Evolutionary conservation across 2,797 vertebrate species (phyloP).

Genomic region (Coilia nasus): DNA sequence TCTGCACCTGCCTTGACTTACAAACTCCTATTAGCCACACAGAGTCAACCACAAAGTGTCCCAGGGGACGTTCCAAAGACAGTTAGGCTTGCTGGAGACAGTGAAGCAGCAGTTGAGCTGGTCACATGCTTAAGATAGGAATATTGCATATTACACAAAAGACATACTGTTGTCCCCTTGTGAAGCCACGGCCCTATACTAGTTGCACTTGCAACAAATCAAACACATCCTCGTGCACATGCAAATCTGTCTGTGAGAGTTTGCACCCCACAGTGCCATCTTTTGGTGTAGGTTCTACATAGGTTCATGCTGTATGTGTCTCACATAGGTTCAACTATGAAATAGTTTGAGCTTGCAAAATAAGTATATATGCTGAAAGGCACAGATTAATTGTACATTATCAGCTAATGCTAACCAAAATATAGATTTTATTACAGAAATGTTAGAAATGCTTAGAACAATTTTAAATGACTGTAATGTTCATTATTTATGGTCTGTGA

Average conservation of each 20-base stretch:
- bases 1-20: constrained; percentile 78
- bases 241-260: background rate
- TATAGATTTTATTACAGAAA: too few species aligned
- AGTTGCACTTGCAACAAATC: background rate
- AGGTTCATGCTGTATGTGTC: background rate
- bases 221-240: background rate
- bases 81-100: constrained; percentile 59
- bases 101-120: constrained; percentile 41
- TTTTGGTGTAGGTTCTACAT: background rate
- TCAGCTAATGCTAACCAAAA: too few species aligned
- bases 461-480: too few species aligned
- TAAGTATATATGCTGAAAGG: background rate
- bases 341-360: background rate
- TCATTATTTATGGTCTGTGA: too few species aligned
- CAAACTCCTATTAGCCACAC: constrained; percentile 74
- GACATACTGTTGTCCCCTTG: background rate
- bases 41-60: constrained; percentile 73
- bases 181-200: too few species aligned
- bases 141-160: background rate
- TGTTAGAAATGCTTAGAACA: too few species aligned
- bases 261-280: background rate
- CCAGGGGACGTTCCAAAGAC: constrained; percentile 47
- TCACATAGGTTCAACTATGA: background rate
- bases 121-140: background rate
- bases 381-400: too few species aligned